phyloP scores from a whole-genome alignment of 2,888 invertebrate genomes.

The Danaus chrysippus region DNA sequence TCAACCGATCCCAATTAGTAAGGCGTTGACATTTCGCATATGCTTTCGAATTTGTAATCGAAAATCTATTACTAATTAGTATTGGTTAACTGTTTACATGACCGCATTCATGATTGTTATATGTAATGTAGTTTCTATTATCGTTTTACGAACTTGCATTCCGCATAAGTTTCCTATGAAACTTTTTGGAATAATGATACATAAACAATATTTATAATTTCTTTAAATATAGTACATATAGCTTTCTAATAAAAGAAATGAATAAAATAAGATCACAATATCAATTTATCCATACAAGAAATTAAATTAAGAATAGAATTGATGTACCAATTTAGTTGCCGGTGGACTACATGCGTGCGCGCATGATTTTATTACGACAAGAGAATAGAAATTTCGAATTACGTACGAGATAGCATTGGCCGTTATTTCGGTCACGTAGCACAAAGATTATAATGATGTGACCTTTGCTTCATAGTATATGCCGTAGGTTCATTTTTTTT shows the following conservation, averaged over 20 bases:
- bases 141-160: no score
- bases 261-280: not conserved
- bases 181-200: no score
- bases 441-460: constrained; percentile 69
- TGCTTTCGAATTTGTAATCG: constrained; percentile 46
- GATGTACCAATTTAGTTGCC: constrained; percentile 15
- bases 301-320: constrained; percentile 39
- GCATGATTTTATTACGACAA: constrained; percentile 71
- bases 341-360: constrained; percentile 53
- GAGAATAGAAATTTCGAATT: constrained; percentile 74
- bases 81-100: constrained; percentile 24
- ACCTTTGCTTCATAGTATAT: constrained; percentile 67
- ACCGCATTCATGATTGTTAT: not conserved
- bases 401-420: constrained; percentile 51
- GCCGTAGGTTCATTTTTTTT: constrained; percentile 64
- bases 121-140: no score
- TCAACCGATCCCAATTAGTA: constrained; percentile 58
- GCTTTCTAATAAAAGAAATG: not conserved
- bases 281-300: constrained; percentile 30
- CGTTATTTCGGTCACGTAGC: constrained; percentile 69
- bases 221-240: no score
- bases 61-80: constrained; percentile 36
- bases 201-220: no score
- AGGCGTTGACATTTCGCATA: constrained; percentile 67
- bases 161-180: no score